Evolutionary conservation across 1,140 invertebrate species (phyloP).

Genomic region (Drosophila funebris): DNA sequence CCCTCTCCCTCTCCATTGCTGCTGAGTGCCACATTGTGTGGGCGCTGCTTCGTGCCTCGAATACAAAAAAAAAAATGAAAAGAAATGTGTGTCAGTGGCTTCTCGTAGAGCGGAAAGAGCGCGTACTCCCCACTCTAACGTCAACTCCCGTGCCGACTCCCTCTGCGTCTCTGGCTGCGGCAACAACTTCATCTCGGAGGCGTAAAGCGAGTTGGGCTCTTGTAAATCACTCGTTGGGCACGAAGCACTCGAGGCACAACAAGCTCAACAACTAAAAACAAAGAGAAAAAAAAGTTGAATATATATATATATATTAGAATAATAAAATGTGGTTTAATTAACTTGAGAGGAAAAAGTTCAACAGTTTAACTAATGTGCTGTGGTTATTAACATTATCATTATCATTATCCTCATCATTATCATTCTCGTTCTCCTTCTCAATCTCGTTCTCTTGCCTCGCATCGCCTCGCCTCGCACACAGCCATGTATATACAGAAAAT

Average conservation of each 20-base stretch:
- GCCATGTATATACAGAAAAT: constrained; percentile 71
- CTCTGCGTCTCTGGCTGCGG: background rate
- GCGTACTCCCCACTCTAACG: constrained; percentile 2
- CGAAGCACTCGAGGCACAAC: constrained; percentile 49
- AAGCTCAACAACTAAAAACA: background rate
- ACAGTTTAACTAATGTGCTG: constrained; percentile 46
- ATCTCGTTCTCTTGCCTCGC: background rate
- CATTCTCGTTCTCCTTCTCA: background rate
- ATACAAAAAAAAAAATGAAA: too few relatives aligned
- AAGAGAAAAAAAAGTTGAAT: background rate
- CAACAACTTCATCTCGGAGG: constrained; percentile 2
- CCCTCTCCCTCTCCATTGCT: constrained; percentile 7
- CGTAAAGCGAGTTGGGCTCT: constrained; percentile 29
- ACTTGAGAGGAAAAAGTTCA: constrained; percentile 35
- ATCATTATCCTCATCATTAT: background rate
- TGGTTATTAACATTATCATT: constrained; percentile 30
- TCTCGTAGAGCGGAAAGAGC: constrained; percentile 36
- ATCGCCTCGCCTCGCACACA: constrained; percentile 18
- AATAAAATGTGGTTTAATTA: constrained; percentile 63
- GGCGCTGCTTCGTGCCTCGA: constrained; percentile 44
- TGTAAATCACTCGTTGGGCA: constrained; percentile 70
- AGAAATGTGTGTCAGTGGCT: constrained; percentile 78
- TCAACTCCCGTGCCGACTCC: constrained; percentile 14
- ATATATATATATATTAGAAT: too few relatives aligned
- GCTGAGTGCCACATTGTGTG: constrained; percentile 28